Conservation (phyloP, 2,888 invertebrate genomes). For the Opisthograptis luteolata region DNA sequence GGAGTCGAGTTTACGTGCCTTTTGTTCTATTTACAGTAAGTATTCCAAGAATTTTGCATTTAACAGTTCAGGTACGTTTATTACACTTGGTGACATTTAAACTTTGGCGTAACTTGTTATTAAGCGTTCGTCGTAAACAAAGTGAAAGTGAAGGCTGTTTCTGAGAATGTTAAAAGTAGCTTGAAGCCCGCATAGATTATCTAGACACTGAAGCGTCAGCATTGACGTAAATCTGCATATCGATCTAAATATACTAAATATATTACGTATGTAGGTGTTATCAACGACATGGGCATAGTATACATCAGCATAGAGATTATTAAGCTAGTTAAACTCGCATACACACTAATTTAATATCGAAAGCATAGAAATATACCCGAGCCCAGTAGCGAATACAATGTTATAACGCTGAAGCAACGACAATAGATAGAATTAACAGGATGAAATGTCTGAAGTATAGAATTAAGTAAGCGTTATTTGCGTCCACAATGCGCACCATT, state of each 20-base stretch:
- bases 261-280: slow-evolving; percentile 76
- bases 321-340: slow-evolving; percentile 82
- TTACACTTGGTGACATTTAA: slow-evolving; percentile 14
- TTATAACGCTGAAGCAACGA: slow-evolving; percentile 83
- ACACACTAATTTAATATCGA: slow-evolving; percentile 83
- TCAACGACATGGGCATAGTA: slow-evolving; percentile 77
- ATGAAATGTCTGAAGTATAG: slow-evolving; percentile 76
- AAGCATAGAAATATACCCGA: slow-evolving; percentile 84
- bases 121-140: slow-evolving; percentile 51
- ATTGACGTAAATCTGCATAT: slow-evolving; percentile 79
- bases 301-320: slow-evolving; percentile 83
- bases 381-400: slow-evolving; percentile 81
- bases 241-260: slow-evolving; percentile 78
- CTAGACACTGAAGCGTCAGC: slow-evolving; percentile 83
- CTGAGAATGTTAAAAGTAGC: slow-evolving; percentile 72
- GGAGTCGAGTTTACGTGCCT: slow-evolving; percentile 20
- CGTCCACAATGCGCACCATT: slow-evolving; percentile 73
- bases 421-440: slow-evolving; percentile 78
- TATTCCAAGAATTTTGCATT: slow-evolving; percentile 24
- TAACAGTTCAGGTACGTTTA: slow-evolving; percentile 10
- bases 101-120: slow-evolving; percentile 44
- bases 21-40: slow-evolving; percentile 32
- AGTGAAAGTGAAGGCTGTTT: slow-evolving; percentile 54
- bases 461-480: slow-evolving; percentile 78
- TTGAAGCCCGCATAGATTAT: slow-evolving; percentile 83